Evolutionary conservation across 1,140 invertebrate species (phyloP), one percentile per base, ranked within the genome.

Genomic region (Capitella teleta): DNA sequence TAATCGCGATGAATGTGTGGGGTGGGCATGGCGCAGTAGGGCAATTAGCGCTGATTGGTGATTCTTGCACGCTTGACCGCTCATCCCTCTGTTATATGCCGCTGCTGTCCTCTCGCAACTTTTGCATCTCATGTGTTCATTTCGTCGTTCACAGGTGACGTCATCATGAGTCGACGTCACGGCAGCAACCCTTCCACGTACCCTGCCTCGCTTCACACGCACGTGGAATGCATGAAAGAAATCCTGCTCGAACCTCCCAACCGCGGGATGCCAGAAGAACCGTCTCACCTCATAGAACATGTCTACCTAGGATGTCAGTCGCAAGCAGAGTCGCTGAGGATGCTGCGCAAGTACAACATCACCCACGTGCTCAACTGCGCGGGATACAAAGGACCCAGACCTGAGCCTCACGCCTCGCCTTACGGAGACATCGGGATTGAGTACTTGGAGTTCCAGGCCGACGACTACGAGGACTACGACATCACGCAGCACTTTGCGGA

Each of bases 311-410:
- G 52, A 21, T 47, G 47, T 30, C 52, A 49, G 40, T 16, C 21
- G 14, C 48, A 53, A 38, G 52, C 52, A 16, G 52, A 53, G 30
- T 42, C 21, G 2, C 45, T 47, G 24, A 36, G 40, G 6, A 32
- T 47, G 26, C 45, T 53, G 19, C 44, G 45, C 26, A 23, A 18
- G 5, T 24, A 43, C 14, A 21, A 41, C 36, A 44, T 53, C 37
- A 49, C 52, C 19, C 46, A 49, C 38, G 52, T 53, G 23, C 47
- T 53, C 12, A 53, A 53, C 52, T 48, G 46, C 28, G 52, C 52
- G n/a, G 52, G 46, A 5, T 53, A 30, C 52, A 53, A 48, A 23
- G 52, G 52, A 12, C 52, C 36, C 24, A 23, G 52, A 4, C 23
- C 38, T 0, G 16, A 24, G n/a, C 45, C 45, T 21, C 18, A 49